Evolutionary conservation across 2,888 invertebrate species (phyloP).

Genomic region (Clusia tigrina): DNA sequence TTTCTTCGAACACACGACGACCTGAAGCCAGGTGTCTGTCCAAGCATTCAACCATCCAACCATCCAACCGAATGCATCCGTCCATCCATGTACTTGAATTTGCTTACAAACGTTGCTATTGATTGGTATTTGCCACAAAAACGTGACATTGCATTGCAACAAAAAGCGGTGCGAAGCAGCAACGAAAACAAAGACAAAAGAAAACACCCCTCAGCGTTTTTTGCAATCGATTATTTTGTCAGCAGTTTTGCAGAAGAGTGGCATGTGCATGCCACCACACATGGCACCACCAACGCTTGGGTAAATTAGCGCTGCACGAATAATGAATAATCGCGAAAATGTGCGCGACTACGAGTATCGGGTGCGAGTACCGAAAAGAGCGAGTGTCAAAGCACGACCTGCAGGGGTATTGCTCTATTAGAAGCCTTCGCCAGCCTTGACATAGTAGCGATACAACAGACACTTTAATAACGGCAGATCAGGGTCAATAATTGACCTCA

Average conservation of each 20-base stretch:
- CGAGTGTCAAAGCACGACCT: too few species aligned
- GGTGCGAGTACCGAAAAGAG: too few species aligned
- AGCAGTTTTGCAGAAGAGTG: neutral
- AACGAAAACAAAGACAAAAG: neutral
- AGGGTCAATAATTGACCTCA: too few species aligned
- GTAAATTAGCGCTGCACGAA: neutral
- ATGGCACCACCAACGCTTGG: too few species aligned
- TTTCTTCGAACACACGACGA: too few species aligned
- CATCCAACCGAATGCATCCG: neutral
- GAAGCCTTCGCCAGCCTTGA: too few species aligned
- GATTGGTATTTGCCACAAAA: neutral
- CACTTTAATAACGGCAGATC: too few species aligned
- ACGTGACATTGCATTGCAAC: slow-evolving; percentile 3
- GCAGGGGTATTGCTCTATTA: too few species aligned
- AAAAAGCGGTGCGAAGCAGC: neutral
- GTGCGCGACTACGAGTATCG: too few species aligned
- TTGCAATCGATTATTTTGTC: neutral
- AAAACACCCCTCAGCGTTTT: neutral
- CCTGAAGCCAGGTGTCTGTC: too few species aligned
- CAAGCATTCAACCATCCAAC: neutral
- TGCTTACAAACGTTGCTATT: slow-evolving; percentile 1
- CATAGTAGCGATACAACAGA: too few species aligned
- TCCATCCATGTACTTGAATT: neutral
- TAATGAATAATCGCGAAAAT: neutral
- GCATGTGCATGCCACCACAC: too few species aligned